A percentile compares a stretch with the other conserved stretches of the same genome.
Conservation (phyloP, 1,140 invertebrate genomes). For the Chymomyza costata region DNA sequence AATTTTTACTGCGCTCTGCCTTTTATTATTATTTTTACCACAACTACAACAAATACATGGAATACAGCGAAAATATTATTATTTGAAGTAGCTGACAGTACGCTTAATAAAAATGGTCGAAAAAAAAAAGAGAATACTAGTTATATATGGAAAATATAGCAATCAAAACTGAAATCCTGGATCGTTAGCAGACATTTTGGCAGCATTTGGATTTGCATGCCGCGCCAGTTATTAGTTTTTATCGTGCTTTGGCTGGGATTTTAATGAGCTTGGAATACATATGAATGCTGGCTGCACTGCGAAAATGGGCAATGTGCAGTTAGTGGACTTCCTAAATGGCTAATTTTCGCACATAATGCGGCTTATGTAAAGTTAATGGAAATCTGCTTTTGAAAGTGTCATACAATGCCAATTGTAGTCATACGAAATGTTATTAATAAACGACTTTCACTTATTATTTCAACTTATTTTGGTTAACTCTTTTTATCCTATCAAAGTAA, state of each 20-base stretch:
- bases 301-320: neutral
- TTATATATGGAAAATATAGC: no score
- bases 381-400: no score
- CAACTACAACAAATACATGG: conserved; percentile 21
- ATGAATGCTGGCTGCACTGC: conserved; percentile 9
- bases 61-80: conserved; percentile 44
- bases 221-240: conserved; percentile 20
- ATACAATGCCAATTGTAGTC: no score
- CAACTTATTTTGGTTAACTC: no score
- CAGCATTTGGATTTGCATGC: conserved; percentile 12
- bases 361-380: conserved; percentile 40
- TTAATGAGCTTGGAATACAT: conserved; percentile 49
- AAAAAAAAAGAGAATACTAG: no score
- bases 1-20: conserved; percentile 68
- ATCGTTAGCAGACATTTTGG: conserved; percentile 55
- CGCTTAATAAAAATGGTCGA: conserved; percentile 28
- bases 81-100: conserved; percentile 25
- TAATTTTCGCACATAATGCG: conserved; percentile 2
- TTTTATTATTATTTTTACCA: conserved; percentile 59
- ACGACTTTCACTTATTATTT: no score
- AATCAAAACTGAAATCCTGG: conserved; percentile 59
- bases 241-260: conserved; percentile 28
- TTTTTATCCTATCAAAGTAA: conserved; percentile 79
- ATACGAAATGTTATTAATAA: no score
- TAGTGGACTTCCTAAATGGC: conserved; percentile 2